Base-by-base conservation (phyloP, 2,113 vertebrate species). In the Cynoglossus semilaevis region DNA sequence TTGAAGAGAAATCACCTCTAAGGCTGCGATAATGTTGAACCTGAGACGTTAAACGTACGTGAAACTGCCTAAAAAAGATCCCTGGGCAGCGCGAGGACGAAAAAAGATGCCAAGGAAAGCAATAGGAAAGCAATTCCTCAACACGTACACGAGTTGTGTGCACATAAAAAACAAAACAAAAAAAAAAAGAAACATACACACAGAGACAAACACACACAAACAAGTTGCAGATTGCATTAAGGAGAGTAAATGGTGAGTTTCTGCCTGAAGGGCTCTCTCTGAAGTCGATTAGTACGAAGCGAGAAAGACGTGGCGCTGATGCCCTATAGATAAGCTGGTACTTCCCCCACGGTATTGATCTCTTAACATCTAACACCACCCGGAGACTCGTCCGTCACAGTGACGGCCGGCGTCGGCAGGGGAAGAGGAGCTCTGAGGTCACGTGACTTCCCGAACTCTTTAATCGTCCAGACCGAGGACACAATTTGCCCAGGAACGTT, bases 311-410 rank as follows among this genome's bases (percentile, higher is more conserved):
- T 66, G n/a, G 19, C 41, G 51, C 61, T 49, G 55, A 57, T 76
- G 44, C 55, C 76, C 72, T 45, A 60, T 35, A 52, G 65, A 74
- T 47, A 58, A 58, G 67, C 69, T 43, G 37, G 73, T 45, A 53
- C 73, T 57, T 73, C 76, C n/a, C 66, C 76, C 59, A 44, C n/a
- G 59, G 58, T 75, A 86, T 82, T 12, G 75, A 85, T 81, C 70
- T 59, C 49, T 58, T 47, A 68, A 42, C 59, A 49, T 79, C 72
- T 51, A 60, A 47, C 60, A 59, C 51, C 69, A 56, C 50, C 17
- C 15, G 1, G 0, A 56, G 62, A 43, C 69, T 67, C 58, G 43
- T 84, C 65, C 55, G 60, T 81, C 78, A 74, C 52, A 63, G 44
- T 15, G 38, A 63, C 1, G 47, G 70, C 77, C 83, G 77, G 44